Base-by-base conservation (phyloP, 2,797 vertebrate species). In the Lepus oiostolus region DNA sequence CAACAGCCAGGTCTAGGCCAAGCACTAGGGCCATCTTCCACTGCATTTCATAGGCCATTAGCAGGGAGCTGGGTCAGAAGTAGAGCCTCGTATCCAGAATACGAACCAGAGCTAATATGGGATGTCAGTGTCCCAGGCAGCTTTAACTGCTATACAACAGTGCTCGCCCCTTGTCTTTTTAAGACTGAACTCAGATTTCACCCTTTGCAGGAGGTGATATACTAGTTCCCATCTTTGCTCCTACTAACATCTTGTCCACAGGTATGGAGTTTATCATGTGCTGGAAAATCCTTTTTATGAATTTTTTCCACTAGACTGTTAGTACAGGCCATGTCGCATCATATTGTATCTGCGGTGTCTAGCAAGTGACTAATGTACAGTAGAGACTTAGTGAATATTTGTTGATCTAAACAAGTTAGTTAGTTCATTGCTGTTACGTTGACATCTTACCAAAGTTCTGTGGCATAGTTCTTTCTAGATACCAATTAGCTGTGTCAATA, bases 111-210 rank as follows among this genome's bases (percentile, higher is more conserved):
- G 14, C 19, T 21, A 16, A 58, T 58, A 17, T 16, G 54, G 54
- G 13, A 58, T 58, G 54, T 21, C 16, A 58, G 54, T 21, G 19
- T 58, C 19, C 14, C 17, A 58, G 54, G 54, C 54, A 12, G 54
- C 13, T 58, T 58, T 58, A 58, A 16, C 19, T 58, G 54, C 54
- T 58, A 58, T 1, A 19, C 54, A 14, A 16, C 54, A 16, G 54
- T 58, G 54, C 54, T 14, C 5, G 54, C 17, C 54, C 16, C 54
- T 58, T 21, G 16, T 58, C 14, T 21, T 16, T 85, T 68, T 38
- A 85, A n/a, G 65, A 60, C 4, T 68, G 42, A 85, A 52, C 50
- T 92, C 35, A 58, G 50, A 76, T 91, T 92, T 92, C 42, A 65
- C 26, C 9, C 63, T 1, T 80, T 76, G 10, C 0, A 74, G 58